Conservation (phyloP, 2,113 vertebrate genomes). For the Prionailurus bengalensis region DNA sequence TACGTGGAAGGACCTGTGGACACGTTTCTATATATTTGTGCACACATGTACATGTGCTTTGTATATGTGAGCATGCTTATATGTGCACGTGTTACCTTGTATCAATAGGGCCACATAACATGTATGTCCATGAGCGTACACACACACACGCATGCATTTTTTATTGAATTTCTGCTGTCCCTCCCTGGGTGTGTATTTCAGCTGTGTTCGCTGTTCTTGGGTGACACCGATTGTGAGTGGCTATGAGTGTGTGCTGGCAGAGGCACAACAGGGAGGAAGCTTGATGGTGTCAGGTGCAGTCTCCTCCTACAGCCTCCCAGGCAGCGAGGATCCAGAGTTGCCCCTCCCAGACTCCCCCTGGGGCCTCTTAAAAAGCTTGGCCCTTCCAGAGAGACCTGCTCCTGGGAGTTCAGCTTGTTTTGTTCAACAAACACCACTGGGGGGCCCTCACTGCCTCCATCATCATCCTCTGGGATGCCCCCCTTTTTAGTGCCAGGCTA, state of each 20-base stretch:
- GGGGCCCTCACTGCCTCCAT: background rate
- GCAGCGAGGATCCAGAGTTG: background rate
- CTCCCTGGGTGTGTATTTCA: background rate
- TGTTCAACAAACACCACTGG: conserved; percentile 26
- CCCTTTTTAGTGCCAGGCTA: no score
- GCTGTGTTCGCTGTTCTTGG: background rate
- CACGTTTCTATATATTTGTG: no score
- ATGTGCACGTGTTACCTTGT: background rate
- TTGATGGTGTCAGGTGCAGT: background rate
- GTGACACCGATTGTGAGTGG: no score
- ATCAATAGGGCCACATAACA: background rate
- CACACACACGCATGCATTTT: background rate
- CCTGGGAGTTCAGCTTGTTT: conserved; percentile 67
- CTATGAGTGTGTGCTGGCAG: background rate
- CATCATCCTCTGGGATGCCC: background rate
- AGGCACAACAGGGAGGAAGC: background rate
- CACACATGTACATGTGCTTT: no score
- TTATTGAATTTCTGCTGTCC: background rate
- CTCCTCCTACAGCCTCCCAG: background rate
- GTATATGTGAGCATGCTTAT: background rate
- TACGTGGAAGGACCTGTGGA: background rate
- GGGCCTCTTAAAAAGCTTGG: conserved; percentile 40
- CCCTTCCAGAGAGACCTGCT: conserved; percentile 57
- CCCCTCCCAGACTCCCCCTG: background rate
- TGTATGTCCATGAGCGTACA: background rate